Base-by-base conservation (phyloP, 1,140 invertebrate genomes). In the Galleria mellonella region DNA sequence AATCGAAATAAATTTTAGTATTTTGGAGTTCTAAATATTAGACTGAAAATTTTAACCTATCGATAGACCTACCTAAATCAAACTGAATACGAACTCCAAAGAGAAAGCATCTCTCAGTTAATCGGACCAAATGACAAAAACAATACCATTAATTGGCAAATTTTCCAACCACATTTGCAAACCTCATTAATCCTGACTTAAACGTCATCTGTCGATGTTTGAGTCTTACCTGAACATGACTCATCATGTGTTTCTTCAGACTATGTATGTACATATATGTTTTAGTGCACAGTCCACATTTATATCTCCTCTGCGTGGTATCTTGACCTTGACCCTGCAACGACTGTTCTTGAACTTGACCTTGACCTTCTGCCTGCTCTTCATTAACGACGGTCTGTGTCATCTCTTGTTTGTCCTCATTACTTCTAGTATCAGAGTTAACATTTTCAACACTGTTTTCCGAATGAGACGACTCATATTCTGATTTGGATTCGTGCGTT, bases 221-320 rank as follows among this genome's bases (percentile, higher is more conserved):
- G 15, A 15, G 5, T 32, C 13, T 42, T 29, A 79, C 76, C 49
- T 75, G 72, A 30, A 76, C 53, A 44, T 87, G 83, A n/a, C 72
- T 77, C 10, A 72, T 43, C 62, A 93, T 89, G 69, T 94, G 94
- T 15, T 93, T 94, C 77, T 94, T 92, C 4, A 94, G 77, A 46
- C 92, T 91, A 56, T 92, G 90, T 57, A 93, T 90, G 64, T 93
- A 94, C 47, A 94, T 92, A 76, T 96, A 96, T 1, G 92, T 90
- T 51, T 96, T 93, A 3, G 91, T 88, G 69, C 95, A 97, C 0
- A 94, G 67, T 0, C 89, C 90, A 62, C 95, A 97, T 31, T 92
- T 90, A 82, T 94, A 96, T n/a, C 71, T 62, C 50, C 75, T 73
- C 41, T 64, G 63, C 5, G 48, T 11, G 9, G 29, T 43, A 2